Percentiles rank a stretch among this genome's conserved stretches.
Evolutionary conservation across 2,888 invertebrate species (phyloP).

Genomic region (Tetanocera ferruginea): DNA sequence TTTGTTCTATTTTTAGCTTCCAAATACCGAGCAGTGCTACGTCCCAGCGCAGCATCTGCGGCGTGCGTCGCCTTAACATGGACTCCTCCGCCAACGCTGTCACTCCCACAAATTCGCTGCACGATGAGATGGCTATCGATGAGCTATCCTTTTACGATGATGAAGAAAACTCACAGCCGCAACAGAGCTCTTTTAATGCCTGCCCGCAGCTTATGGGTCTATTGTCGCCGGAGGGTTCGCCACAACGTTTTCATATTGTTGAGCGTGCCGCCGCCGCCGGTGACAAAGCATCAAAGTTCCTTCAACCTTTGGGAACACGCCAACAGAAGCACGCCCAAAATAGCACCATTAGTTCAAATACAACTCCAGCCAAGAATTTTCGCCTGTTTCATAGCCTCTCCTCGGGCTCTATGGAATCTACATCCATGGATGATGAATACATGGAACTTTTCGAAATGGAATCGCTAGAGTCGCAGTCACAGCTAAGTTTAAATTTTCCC

Average conservation of each 20-base stretch:
- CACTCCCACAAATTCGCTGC: conserved; percentile 41
- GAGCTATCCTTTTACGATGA: conserved; percentile 68
- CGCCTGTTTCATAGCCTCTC: conserved; percentile 71
- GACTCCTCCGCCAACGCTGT: conserved; percentile 33
- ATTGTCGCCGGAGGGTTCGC: conserved; percentile 67
- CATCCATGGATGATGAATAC: conserved; percentile 75
- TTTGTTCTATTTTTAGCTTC: conserved; percentile 47
- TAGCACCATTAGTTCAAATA: conserved; percentile 45
- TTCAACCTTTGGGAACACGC: conserved; percentile 55
- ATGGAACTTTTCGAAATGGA: conserved; percentile 76
- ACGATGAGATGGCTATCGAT: conserved; percentile 60
- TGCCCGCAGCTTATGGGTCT: conserved; percentile 61
- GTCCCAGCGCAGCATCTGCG: neutral
- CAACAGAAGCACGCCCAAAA: conserved; percentile 39
- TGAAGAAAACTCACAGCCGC: conserved; percentile 48
- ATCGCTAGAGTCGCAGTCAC: conserved; percentile 65
- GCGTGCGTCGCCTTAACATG: conserved; percentile 50
- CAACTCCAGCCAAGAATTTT: conserved; percentile 63
- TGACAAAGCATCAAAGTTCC: conserved; percentile 43
- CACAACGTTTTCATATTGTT: conserved; percentile 65
- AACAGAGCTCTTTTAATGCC: conserved; percentile 51
- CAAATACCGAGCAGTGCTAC: conserved; percentile 37
- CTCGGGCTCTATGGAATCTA: conserved; percentile 72
- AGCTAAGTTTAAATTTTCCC: conserved; percentile 69
- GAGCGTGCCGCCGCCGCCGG: conserved; percentile 40